A percentile compares a stretch with the other conserved stretches of the same genome.
These are phyloP conservation scores for Ictidomys tridecemlineatus DNA, from an alignment of 2,113 vertebrate species.

Conservation along the genomic window DNA sequence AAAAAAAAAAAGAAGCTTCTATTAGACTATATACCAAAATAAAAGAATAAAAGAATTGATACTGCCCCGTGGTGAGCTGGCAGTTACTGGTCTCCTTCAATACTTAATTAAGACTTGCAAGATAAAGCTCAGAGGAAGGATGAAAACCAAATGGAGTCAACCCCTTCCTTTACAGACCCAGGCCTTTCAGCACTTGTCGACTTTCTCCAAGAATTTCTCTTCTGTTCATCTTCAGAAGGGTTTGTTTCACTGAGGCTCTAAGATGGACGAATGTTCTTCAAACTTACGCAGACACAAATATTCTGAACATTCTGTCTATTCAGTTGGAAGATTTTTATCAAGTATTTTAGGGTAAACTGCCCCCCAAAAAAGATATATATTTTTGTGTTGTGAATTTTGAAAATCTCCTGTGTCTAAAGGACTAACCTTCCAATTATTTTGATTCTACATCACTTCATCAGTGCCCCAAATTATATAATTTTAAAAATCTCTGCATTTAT, in stretches of 20 bases:
- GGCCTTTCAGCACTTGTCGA: background rate
- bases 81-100: background rate
- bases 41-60: background rate
- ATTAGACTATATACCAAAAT: background rate
- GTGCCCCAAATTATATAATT: background rate
- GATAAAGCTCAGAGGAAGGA: background rate
- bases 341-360: background rate
- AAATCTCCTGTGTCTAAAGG: background rate
- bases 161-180: background rate
- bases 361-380: background rate
- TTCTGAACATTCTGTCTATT: background rate
- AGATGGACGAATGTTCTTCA: background rate
- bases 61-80: background rate
- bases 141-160: background rate
- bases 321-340: background rate
- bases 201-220: background rate
- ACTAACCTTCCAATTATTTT: background rate
- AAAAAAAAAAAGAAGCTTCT: background rate
- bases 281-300: background rate
- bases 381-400: background rate
- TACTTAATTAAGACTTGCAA: background rate
- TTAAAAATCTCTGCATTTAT: background rate
- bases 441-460: background rate
- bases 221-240: too few relatives aligned
- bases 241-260: background rate